Evolutionary conservation across 2,797 vertebrate genomes (phyloP).

Genomic region (Chlorospingus semifuscus): DNA sequence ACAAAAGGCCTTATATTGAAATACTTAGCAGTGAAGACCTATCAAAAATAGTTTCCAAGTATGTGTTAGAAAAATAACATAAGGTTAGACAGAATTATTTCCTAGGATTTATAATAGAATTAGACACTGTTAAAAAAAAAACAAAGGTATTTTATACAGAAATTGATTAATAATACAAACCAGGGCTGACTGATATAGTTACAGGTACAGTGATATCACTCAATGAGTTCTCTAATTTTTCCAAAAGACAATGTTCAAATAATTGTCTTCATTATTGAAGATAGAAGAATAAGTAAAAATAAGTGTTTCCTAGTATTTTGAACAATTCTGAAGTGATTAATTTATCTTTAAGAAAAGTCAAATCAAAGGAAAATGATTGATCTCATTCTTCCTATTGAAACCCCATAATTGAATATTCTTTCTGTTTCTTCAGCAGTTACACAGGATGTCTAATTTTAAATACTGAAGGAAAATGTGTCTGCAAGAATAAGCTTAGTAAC

Average conservation of each 20-base stretch:
- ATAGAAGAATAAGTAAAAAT: neutral
- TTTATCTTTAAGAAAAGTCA: neutral
- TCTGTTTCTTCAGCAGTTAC: neutral
- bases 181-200: neutral
- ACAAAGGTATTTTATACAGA: neutral
- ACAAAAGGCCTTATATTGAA: neutral
- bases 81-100: neutral
- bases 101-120: neutral
- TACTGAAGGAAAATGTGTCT: neutral
- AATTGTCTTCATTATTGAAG: neutral
- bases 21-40: neutral
- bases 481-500: neutral
- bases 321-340: neutral
- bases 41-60: neutral
- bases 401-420: neutral
- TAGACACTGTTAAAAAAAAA: neutral
- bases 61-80: neutral
- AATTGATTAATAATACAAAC: neutral
- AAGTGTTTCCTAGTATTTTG: neutral
- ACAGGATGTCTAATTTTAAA: neutral
- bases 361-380: neutral
- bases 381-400: neutral
- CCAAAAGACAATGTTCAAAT: neutral
- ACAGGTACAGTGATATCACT: neutral
- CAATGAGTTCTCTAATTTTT: neutral